phyloP scores from a whole-genome alignment of 2,888 invertebrate species.

The Drepana falcataria region DNA sequence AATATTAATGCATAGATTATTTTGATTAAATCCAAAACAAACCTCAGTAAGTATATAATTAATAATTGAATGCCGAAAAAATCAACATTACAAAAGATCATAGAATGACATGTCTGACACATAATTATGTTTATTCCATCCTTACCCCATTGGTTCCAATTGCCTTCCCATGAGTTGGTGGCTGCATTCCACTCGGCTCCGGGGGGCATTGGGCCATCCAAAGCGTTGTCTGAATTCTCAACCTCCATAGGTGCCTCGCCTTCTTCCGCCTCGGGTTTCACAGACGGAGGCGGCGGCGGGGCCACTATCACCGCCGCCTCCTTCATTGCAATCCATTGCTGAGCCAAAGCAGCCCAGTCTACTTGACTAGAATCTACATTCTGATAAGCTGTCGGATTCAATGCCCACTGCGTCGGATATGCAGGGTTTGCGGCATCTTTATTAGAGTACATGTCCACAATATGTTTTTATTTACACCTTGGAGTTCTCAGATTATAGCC shows the following conservation, averaged over 20 bases:
- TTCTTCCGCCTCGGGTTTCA: constrained; percentile 78
- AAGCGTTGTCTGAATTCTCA: constrained; percentile 82
- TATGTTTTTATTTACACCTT: constrained; percentile 16
- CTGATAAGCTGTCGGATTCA: constrained; percentile 89
- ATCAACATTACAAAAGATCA: no score
- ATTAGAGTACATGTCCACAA: constrained; percentile 73
- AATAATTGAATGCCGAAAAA: no score
- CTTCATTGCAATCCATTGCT: constrained; percentile 99
- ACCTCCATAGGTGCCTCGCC: constrained; percentile 95
- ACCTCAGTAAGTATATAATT: no score
- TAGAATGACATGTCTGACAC: no score
- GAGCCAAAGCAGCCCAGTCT: constrained; percentile 97
- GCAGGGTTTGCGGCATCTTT: constrained; percentile 81
- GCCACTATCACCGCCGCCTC: constrained; percentile 82
- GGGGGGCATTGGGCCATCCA: constrained; percentile 47
- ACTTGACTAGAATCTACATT: constrained; percentile 91
- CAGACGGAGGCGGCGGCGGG: constrained; percentile 79
- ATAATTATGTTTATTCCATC: no score
- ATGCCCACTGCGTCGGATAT: constrained; percentile 87
- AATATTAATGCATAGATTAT: no score
- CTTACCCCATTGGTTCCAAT: constrained; percentile 72
- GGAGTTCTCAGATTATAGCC: constrained; percentile 3
- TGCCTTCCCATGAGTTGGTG: constrained; percentile 59
- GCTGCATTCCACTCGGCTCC: constrained; percentile 57
- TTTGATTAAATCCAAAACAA: no score